Percentiles rank a stretch among this genome's conserved stretches.
These are phyloP conservation scores for Orussus abietinus DNA, from an alignment of 1,140 invertebrate genomes.

Conservation along the genomic window DNA sequence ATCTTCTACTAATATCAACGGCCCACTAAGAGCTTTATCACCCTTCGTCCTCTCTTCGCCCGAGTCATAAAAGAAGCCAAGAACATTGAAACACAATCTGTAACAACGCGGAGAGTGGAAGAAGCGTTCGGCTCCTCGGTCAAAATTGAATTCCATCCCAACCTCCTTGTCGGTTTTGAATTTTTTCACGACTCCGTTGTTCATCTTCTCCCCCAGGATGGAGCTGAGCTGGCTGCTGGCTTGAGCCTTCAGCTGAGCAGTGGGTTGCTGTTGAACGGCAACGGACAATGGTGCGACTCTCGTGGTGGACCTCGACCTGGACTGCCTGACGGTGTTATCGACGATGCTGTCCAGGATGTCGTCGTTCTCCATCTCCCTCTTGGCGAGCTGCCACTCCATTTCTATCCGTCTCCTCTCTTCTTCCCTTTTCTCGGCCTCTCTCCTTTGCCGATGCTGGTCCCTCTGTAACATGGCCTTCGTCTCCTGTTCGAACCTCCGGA, in stretches of 20 bases:
- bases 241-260: conserved; percentile 22
- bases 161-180: conserved; percentile 52
- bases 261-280: conserved; percentile 36
- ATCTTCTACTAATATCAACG: conserved; percentile 6
- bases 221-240: conserved; percentile 29
- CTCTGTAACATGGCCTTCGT: conserved; percentile 66
- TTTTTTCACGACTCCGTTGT: conserved; percentile 47
- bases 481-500: conserved; percentile 69
- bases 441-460: conserved; percentile 48
- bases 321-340: conserved; percentile 37
- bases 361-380: conserved; percentile 63
- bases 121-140: too few relatives aligned
- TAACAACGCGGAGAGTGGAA: too few relatives aligned
- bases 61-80: too few relatives aligned
- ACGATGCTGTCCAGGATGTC: conserved; percentile 59
- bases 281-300: conserved; percentile 30
- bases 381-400: conserved; percentile 59
- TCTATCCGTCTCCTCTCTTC: conserved; percentile 59
- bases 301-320: conserved; percentile 25
- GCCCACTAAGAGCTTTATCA: too few relatives aligned
- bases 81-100: too few relatives aligned
- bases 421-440: conserved; percentile 51
- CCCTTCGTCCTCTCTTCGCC: too few relatives aligned
- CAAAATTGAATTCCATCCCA: too few relatives aligned
- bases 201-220: conserved; percentile 32